phyloP scores from a whole-genome alignment of 2,113 vertebrate genomes.

The Turdus rufiventris region DNA sequence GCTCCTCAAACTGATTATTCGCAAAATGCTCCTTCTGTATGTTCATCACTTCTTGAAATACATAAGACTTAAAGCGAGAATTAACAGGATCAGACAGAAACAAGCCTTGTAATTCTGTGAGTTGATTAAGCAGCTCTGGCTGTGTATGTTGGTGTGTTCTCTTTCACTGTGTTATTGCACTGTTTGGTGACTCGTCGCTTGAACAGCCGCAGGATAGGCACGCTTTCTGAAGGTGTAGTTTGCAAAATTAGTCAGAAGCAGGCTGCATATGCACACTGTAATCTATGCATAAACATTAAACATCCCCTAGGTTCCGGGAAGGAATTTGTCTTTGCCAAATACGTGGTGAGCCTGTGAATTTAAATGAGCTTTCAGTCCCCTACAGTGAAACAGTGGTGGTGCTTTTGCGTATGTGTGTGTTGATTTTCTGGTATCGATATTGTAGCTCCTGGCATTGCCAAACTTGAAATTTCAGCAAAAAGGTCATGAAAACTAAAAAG shows the following conservation, averaged over 20 bases:
- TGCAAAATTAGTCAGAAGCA: constrained; percentile 8
- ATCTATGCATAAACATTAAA: constrained; percentile 4
- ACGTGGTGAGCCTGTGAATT: neutral
- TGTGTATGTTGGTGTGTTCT: neutral
- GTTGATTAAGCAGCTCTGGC: neutral
- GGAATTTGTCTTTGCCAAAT: constrained; percentile 30
- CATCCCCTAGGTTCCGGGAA: neutral
- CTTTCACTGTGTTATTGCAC: neutral
- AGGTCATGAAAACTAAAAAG: neutral
- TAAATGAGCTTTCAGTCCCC: neutral
- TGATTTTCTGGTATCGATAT: neutral
- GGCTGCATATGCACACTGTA: neutral
- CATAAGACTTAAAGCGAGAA: neutral
- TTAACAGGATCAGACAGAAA: neutral
- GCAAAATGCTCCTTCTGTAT: neutral
- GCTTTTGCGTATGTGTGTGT: neutral
- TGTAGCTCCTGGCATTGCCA: neutral
- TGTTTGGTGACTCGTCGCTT: neutral
- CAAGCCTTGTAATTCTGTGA: neutral
- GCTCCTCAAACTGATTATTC: neutral
- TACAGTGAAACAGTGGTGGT: accelerated
- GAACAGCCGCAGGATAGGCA: neutral
- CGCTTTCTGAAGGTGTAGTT: neutral
- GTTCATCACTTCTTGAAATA: neutral
- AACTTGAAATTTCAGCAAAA: neutral